Conservation (phyloP, 2,113 vertebrate species). For the Ardeotis arabs region DNA sequence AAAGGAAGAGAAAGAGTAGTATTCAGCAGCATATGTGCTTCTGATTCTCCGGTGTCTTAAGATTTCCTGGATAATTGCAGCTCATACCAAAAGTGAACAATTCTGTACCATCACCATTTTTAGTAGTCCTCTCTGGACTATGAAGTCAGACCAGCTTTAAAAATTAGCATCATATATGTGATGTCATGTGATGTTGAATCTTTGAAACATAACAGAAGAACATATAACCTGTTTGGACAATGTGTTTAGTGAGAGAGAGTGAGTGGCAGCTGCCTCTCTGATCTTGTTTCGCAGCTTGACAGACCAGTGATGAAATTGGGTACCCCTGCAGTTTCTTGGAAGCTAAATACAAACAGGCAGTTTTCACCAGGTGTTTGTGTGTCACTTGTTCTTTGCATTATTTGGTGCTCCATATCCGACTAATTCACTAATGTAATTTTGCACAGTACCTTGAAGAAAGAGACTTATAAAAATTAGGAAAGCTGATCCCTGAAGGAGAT, state of each 20-base stretch:
- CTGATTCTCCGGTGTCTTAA: background rate
- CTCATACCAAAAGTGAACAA: background rate
- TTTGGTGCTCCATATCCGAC: background rate
- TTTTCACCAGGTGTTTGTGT: background rate
- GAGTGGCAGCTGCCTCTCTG: background rate
- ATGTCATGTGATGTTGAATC: background rate
- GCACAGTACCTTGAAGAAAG: background rate
- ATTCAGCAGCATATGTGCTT: background rate
- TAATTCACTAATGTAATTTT: background rate
- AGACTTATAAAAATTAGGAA: background rate
- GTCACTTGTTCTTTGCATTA: background rate
- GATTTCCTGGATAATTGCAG: background rate
- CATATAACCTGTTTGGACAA: background rate
- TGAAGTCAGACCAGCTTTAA: background rate
- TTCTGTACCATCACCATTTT: background rate
- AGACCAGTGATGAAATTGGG: background rate
- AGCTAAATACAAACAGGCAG: background rate
- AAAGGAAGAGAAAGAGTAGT: background rate
- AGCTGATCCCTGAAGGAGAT: background rate
- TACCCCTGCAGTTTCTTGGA: background rate
- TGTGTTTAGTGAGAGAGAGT: background rate
- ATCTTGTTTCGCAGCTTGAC: background rate
- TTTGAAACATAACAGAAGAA: background rate
- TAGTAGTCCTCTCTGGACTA: background rate
- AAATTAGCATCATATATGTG: background rate